phyloP scores from a whole-genome alignment of 2,113 vertebrate genomes.

The Pycnonotus jocosus region DNA sequence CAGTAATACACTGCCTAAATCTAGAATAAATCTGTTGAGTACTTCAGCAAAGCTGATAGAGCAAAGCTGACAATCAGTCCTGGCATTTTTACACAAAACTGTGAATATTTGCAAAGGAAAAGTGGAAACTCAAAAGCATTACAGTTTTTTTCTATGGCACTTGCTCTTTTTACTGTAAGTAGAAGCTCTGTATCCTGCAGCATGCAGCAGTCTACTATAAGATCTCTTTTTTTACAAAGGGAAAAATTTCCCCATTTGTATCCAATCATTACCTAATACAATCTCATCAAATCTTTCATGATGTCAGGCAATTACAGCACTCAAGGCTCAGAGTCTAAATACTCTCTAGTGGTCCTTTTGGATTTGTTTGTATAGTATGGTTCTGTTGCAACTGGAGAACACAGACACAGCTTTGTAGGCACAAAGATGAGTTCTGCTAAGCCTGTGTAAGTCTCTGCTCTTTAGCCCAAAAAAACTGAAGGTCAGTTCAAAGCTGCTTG shows the following conservation, averaged over 20 bases:
- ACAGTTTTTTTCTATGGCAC: neutral
- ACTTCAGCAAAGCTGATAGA: neutral
- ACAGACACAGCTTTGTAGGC: neutral
- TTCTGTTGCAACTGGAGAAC: neutral
- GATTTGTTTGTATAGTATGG: neutral
- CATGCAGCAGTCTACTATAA: neutral
- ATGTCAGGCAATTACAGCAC: conserved; percentile 16
- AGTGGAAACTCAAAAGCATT: neutral
- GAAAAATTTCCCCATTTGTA: neutral
- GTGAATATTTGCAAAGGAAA: neutral
- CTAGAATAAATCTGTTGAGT: neutral
- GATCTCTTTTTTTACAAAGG: neutral
- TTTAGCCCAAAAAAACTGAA: conserved; percentile 61
- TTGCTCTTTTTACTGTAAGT: neutral
- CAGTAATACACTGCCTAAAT: neutral
- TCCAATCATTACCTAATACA: neutral
- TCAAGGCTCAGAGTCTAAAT: conserved; percentile 4
- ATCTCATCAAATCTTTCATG: conserved; percentile 1
- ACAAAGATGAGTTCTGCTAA: conserved; percentile 27
- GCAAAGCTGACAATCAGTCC: neutral
- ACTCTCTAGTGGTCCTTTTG: neutral
- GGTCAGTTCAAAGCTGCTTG: conserved; percentile 66
- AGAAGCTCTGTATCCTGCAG: neutral
- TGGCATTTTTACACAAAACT: neutral
- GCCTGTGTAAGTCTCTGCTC: neutral